Base-by-base conservation (phyloP, 2,113 vertebrate species). In the Rhinoderma darwinii region DNA sequence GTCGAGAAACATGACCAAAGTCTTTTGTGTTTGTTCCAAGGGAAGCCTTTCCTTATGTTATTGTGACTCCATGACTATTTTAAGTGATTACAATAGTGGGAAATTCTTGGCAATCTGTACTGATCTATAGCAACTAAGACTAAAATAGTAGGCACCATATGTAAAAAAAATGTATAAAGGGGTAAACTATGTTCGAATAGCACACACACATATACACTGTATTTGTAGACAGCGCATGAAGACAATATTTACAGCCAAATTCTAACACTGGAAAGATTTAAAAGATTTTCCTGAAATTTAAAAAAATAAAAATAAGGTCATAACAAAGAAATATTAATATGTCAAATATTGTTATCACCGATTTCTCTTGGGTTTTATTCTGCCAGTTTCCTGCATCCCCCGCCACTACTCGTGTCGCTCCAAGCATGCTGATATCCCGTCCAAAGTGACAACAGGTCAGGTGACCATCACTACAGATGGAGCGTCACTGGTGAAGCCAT, bases 81-180 rank as follows among this genome's bases (percentile, higher is more conserved):
- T 39, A 72, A 25, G 68, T 20, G 68, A 41, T 41, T 72, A 72
- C 68, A 72, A 41, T 72, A 41, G 68, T 25, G 25, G 25, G 32
- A 18, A 39, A 72, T 72, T 72, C 68, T 72, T 72, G 37, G 35
- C 68, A 72, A 41, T 72, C 35, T 41, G 68, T 41, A 72, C 37
- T 25, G 35, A 72, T 72, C 35, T 72, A 41, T 72, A 41, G 37
- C 18, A 72, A 41, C 35, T 10, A 0, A 72, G 37, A 41, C 37
- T 72, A 20, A 72, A 72, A 72, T 72, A 72, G 68, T 9, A 25
- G 25, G 20, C 37, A 25, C 18, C 37, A 72, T 72, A 72, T 72
- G 37, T 72, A 72, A 72, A 25, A 72, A 39, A 12, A 32, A 72
- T 41, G 20, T 12, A 37, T 0, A 70, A 37, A 37, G 20, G 66